Evolutionary conservation across 2,888 invertebrate species (phyloP).

Genomic region (Lochmaea crataegi): DNA sequence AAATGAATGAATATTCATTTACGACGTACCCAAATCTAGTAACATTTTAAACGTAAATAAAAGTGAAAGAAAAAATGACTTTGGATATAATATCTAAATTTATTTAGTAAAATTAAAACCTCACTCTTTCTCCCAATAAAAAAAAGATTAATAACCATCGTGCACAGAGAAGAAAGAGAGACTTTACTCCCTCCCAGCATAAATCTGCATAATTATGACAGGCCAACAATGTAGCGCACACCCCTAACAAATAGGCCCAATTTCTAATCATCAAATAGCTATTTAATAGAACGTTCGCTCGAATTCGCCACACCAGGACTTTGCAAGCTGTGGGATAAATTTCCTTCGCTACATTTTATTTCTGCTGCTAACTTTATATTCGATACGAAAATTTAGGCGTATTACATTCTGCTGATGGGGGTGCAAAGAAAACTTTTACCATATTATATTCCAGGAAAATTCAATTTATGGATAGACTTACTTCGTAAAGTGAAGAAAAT

Average conservation of each 20-base stretch:
- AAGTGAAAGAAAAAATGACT: too few species aligned
- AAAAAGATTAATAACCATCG: conserved; percentile 12
- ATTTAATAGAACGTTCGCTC: conserved; percentile 39
- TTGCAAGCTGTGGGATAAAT: conserved; percentile 16
- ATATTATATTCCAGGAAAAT: too few species aligned
- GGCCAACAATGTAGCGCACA: conserved; percentile 33
- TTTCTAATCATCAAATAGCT: conserved; percentile 46
- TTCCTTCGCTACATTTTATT: background rate
- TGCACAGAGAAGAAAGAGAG: conserved; percentile 11
- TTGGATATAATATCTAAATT: background rate
- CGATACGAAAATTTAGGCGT: background rate
- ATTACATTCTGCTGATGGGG: background rate
- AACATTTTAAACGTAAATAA: too few species aligned
- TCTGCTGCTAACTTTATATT: background rate
- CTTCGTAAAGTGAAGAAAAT: too few species aligned
- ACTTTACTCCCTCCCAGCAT: conserved; percentile 31
- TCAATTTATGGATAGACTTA: too few species aligned
- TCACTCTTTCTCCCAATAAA: background rate
- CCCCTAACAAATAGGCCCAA: conserved; percentile 39
- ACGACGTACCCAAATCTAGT: too few species aligned
- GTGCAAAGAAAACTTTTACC: too few species aligned
- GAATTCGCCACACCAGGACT: conserved; percentile 44
- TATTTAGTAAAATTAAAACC: background rate
- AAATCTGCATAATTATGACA: conserved; percentile 44
- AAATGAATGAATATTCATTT: too few species aligned